Conservation (phyloP, 2,113 vertebrate genomes). For the Muntiacus muntjak region DNA sequence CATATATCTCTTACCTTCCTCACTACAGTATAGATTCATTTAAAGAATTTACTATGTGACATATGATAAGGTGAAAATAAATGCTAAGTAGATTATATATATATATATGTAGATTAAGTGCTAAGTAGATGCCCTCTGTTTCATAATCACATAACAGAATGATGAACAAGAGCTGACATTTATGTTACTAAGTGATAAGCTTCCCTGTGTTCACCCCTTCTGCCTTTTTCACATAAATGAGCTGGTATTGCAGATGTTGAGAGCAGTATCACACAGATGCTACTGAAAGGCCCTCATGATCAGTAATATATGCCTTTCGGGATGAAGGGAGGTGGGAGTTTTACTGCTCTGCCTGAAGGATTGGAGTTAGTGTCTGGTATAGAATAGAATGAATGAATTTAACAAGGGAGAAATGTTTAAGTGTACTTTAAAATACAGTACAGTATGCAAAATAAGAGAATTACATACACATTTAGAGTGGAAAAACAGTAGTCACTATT, state of each 20-base stretch:
- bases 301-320: background rate
- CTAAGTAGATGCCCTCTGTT: background rate
- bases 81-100: background rate
- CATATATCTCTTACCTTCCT: background rate
- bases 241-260: background rate
- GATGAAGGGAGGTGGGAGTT: background rate
- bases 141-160: background rate
- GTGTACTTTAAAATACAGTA: background rate
- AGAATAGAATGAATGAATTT: background rate
- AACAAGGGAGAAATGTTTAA: background rate
- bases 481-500: background rate
- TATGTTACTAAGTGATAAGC: background rate
- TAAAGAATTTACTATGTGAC: background rate
- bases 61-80: background rate
- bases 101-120: background rate
- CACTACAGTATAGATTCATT: background rate
- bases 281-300: background rate
- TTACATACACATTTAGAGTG: background rate
- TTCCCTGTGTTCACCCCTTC: background rate
- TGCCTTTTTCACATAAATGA: background rate
- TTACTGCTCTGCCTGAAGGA: background rate
- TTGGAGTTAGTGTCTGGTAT: no score
- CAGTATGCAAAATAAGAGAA: background rate
- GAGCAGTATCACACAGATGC: fast-evolving
- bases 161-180: background rate